Conservation (phyloP, 1,140 invertebrate genomes). For the Belonocnema kinseyi region DNA sequence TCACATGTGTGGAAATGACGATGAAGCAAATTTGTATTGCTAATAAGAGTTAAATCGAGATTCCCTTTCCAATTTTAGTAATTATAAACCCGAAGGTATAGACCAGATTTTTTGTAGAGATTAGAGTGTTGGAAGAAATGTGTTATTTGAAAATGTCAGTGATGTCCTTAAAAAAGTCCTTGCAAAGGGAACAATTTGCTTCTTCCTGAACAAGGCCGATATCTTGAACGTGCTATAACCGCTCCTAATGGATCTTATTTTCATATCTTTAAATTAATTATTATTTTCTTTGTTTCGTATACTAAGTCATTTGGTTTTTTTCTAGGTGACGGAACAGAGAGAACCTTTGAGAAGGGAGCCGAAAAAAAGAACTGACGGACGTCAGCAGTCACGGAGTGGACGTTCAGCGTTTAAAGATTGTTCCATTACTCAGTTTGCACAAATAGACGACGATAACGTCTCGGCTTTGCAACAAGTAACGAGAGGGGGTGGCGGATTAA, state of each 20-base stretch:
- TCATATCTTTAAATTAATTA: conserved; percentile 35
- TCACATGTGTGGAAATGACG: conserved; percentile 32
- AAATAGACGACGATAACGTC: conserved; percentile 95
- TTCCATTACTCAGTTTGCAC: conserved; percentile 91
- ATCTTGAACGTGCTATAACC: conserved; percentile 10
- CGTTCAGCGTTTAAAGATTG: conserved; percentile 74
- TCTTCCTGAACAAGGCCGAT: neutral
- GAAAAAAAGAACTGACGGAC: conserved; percentile 63
- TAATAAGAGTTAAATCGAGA: conserved; percentile 41
- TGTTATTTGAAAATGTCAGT: neutral
- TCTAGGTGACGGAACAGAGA: conserved; percentile 71
- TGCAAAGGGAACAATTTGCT: neutral
- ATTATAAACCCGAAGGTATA: conserved; percentile 31
- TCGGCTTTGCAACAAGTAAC: conserved; percentile 91
- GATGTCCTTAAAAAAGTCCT: neutral
- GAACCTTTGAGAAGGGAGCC: conserved; percentile 72
- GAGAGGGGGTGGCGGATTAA: conserved; percentile 84
- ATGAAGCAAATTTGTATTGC: conserved; percentile 42
- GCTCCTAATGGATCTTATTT: neutral
- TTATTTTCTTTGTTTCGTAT: conserved; percentile 23
- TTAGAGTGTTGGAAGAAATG: neutral
- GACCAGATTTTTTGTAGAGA: neutral
- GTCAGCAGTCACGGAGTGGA: conserved; percentile 68
- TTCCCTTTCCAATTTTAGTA: conserved; percentile 37
- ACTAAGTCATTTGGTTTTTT: neutral